These are phyloP conservation scores for Eilema sororculum DNA, from an alignment of 2,888 invertebrate genomes.

Conservation along the genomic window DNA sequence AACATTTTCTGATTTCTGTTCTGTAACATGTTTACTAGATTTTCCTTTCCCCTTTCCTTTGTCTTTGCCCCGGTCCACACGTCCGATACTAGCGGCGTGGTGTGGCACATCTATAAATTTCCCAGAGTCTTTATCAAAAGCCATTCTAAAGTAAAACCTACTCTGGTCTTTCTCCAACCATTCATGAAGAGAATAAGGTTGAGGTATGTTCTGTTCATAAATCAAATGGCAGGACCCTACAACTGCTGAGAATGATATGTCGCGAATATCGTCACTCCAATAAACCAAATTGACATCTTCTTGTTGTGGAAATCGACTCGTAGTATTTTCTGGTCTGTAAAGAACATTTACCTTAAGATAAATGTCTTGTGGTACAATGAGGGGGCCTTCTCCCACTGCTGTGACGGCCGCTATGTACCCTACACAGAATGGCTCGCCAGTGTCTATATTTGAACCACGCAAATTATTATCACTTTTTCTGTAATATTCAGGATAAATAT, in stretches of 20 bases:
- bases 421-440: conserved; percentile 92
- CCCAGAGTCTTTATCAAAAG: conserved; percentile 87
- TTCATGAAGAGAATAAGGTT: conserved; percentile 81
- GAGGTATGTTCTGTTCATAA: conserved; percentile 88
- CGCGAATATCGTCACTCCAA: conserved; percentile 91
- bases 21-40: conserved; percentile 73
- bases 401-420: conserved; percentile 90
- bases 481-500: conserved; percentile 93
- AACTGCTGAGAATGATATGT: conserved; percentile 88
- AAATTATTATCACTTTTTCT: conserved; percentile 90
- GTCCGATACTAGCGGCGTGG: conserved; percentile 87
- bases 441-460: conserved; percentile 91
- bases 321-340: conserved; percentile 92
- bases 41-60: conserved; percentile 91
- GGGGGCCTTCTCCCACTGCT: conserved; percentile 81
- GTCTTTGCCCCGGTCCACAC: conserved; percentile 88
- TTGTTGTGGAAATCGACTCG: conserved; percentile 87
- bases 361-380: conserved; percentile 87
- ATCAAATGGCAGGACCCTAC: conserved; percentile 90
- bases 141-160: conserved; percentile 91
- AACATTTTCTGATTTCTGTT: conserved; percentile 59
- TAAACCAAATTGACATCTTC: conserved; percentile 91
- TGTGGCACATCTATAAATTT: conserved; percentile 88
- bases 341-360: conserved; percentile 90
- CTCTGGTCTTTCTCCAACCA: conserved; percentile 89